Percentiles rank a stretch among this genome's conserved stretches.
Conservation (phyloP, 2,888 invertebrate genomes). For the Dermolepida albohirtum region DNA sequence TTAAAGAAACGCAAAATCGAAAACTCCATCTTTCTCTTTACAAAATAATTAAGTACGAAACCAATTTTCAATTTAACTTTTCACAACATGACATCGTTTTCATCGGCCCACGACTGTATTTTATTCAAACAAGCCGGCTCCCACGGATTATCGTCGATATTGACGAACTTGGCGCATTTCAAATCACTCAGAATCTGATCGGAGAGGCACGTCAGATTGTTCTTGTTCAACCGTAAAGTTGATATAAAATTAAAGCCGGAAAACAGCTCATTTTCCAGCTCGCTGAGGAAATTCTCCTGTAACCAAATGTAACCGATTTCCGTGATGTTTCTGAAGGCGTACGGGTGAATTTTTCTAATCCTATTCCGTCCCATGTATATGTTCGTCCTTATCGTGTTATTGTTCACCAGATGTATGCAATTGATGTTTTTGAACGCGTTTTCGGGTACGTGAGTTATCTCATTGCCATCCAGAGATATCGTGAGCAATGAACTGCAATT, state of each 20-base stretch:
- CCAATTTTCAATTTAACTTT: conserved; percentile 2
- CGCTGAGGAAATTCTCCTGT: conserved; percentile 31
- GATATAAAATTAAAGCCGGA: conserved; percentile 34
- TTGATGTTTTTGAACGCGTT: conserved; percentile 34
- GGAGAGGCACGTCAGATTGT: conserved; percentile 33
- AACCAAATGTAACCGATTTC: conserved; percentile 37
- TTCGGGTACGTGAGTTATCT: conserved; percentile 30
- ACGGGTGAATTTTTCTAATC: conserved; percentile 30
- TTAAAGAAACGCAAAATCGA: conserved; percentile 6
- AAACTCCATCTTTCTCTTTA: neutral
- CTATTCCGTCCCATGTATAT: conserved; percentile 36
- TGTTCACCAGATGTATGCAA: conserved; percentile 29
- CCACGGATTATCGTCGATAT: conserved; percentile 39
- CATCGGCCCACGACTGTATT: conserved; percentile 31
- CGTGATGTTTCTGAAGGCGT: conserved; percentile 30
- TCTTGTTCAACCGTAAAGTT: conserved; percentile 35
- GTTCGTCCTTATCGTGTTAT: conserved; percentile 35
- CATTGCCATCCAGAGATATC: conserved; percentile 36
- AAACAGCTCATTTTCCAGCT: conserved; percentile 34
- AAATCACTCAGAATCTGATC: conserved; percentile 34
- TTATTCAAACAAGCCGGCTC: conserved; percentile 33
- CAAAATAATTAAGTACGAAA: conserved; percentile 32
- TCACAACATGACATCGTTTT: conserved; percentile 28
- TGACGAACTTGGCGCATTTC: conserved; percentile 36
- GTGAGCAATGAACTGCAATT: conserved; percentile 29